Percentiles rank a stretch among this genome's conserved stretches.
These are phyloP conservation scores for Tenodera sinensis DNA, from an alignment of 2,888 invertebrate species.

Conservation along the genomic window DNA sequence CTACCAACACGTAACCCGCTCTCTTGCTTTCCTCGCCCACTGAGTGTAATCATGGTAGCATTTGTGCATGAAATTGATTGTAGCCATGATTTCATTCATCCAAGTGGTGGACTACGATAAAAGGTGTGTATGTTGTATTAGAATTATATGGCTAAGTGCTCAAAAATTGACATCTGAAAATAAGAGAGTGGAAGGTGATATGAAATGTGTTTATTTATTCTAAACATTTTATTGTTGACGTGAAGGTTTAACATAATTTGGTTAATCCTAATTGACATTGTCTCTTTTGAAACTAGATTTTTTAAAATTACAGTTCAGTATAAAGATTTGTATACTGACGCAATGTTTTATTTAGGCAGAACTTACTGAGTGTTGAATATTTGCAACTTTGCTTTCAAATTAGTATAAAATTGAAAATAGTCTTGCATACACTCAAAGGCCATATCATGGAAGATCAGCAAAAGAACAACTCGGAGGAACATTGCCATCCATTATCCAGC, in stretches of 20 bases:
- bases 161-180: background rate
- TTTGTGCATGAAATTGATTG: background rate
- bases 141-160: background rate
- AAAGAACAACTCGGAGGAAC: background rate
- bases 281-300: background rate
- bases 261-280: background rate
- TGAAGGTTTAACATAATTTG: background rate
- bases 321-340: background rate
- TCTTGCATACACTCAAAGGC: background rate
- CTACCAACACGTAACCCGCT: conserved; percentile 31
- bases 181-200: background rate
- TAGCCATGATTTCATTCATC: background rate
- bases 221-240: background rate
- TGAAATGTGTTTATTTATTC: background rate
- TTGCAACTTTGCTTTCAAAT: background rate
- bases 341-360: background rate
- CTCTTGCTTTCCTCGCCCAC: background rate
- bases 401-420: background rate
- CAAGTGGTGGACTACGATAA: background rate
- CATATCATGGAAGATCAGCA: background rate
- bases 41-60: background rate
- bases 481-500: background rate
- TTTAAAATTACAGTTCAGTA: background rate
- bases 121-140: background rate
- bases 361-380: background rate